These are phyloP conservation scores for Serrognathus titanus DNA, from an alignment of 2,888 invertebrate genomes.

Conservation along the genomic window DNA sequence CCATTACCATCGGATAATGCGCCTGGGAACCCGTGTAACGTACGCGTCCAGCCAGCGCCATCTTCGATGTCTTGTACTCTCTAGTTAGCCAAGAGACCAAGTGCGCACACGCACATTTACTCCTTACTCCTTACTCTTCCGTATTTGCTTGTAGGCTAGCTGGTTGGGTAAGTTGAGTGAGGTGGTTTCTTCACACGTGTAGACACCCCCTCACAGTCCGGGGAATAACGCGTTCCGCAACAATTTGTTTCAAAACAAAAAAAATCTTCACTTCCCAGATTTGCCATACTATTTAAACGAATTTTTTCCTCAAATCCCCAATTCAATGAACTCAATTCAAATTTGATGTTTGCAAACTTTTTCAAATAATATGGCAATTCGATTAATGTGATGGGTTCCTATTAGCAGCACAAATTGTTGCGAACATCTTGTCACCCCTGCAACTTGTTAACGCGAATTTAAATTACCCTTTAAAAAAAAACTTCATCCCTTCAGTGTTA, in stretches of 20 bases:
- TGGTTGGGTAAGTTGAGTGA: constrained; percentile 35
- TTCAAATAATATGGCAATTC: background rate
- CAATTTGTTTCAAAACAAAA: background rate
- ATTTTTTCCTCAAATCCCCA: background rate
- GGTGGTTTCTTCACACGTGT: constrained; percentile 11
- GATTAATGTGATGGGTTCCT: background rate
- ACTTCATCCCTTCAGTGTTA: constrained; percentile 40
- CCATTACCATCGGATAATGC: constrained; percentile 36
- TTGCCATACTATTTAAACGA: background rate
- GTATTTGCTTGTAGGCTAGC: constrained; percentile 33
- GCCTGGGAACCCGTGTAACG: constrained; percentile 26
- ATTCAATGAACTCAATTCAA: background rate
- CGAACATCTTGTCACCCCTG: background rate
- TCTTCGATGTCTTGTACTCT: constrained; percentile 26
- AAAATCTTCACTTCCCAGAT: background rate
- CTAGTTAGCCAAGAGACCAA: constrained; percentile 34
- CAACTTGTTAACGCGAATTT: constrained; percentile 36
- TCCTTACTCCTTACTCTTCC: constrained; percentile 30
- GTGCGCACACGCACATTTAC: constrained; percentile 35
- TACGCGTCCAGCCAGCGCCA: constrained; percentile 31
- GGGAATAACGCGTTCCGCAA: background rate
- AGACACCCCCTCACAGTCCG: background rate
- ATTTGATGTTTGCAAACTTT: too few species aligned
- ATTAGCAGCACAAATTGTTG: background rate
- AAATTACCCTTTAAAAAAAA: constrained; percentile 30